phyloP scores from a whole-genome alignment of 2,888 invertebrate species.

The Pollenia amentaria region DNA sequence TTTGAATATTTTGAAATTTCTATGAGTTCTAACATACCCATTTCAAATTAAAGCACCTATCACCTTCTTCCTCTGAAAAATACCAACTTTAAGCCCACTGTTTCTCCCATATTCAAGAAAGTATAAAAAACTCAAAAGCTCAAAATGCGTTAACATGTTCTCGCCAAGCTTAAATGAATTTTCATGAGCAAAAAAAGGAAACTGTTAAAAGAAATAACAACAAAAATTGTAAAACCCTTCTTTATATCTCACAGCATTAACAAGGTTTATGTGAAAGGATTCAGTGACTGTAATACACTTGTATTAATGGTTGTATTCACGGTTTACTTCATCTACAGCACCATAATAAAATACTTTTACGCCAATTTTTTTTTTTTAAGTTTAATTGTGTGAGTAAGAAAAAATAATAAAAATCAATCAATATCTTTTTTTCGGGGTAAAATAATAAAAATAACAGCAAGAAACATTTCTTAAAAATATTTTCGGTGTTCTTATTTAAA shows the following conservation, averaged over 20 bases:
- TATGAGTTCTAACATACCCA: too few species aligned
- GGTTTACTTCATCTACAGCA: slow-evolving; percentile 1
- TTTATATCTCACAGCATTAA: background rate
- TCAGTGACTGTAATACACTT: slow-evolving; percentile 21
- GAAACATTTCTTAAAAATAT: background rate
- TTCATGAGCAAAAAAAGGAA: slow-evolving; percentile 28
- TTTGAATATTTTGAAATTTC: too few species aligned
- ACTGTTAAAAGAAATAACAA: background rate
- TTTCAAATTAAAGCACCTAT: too few species aligned
- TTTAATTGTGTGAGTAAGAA: background rate
- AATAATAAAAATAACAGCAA: slow-evolving; percentile 2
- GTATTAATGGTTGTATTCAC: slow-evolving; percentile 40
- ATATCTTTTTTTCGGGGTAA: slow-evolving; percentile 20
- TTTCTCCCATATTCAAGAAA: background rate
- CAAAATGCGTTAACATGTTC: slow-evolving; percentile 31
- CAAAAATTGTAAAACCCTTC: background rate
- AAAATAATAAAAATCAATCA: slow-evolving; percentile 45
- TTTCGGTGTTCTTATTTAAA: background rate
- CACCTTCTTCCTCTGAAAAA: background rate
- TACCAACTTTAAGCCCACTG: background rate
- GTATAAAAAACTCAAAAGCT: background rate
- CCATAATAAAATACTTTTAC: slow-evolving; percentile 14
- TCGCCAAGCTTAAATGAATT: slow-evolving; percentile 38
- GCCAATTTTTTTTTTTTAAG: background rate
- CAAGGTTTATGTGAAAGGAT: slow-evolving; percentile 34